Conservation (phyloP, 1,140 invertebrate genomes). For the Trachymyrmex septentrionalis region DNA sequence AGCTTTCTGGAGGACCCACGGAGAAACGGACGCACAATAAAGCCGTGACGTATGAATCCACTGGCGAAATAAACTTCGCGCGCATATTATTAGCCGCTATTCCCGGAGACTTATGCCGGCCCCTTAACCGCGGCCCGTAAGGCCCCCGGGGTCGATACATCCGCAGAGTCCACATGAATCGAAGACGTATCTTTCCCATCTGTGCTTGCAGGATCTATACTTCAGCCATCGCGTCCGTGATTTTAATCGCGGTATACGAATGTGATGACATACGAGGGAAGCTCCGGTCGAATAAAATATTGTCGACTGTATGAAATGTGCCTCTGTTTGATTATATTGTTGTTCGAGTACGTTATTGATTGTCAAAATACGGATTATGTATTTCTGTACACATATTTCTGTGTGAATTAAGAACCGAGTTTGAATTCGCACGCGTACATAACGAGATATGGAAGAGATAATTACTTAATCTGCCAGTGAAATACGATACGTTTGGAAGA, state of each 20-base stretch:
- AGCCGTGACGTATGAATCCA: conserved; percentile 82
- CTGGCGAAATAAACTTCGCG: conserved; percentile 81
- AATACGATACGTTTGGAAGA: not conserved
- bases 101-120: conserved; percentile 69
- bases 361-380: not conserved
- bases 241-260: conserved; percentile 33
- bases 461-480: conserved; percentile 7
- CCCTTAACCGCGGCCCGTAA: conserved; percentile 73
- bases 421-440: not conserved
- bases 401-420: too few relatives aligned
- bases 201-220: conserved; percentile 21
- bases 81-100: conserved; percentile 81
- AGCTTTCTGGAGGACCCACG: conserved; percentile 5
- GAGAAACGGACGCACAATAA: conserved; percentile 77
- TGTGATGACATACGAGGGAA: conserved; percentile 27
- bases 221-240: conserved; percentile 14
- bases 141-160: conserved; percentile 53
- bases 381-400: not conserved
- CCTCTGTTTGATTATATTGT: not conserved
- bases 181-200: conserved; percentile 42
- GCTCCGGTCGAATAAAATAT: conserved; percentile 20
- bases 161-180: conserved; percentile 50
- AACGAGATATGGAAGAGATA: not conserved
- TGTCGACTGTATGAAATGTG: not conserved
- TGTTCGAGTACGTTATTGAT: not conserved